phyloP scores from a whole-genome alignment of 2,888 invertebrate species.

The Fragum sueziense region DNA sequence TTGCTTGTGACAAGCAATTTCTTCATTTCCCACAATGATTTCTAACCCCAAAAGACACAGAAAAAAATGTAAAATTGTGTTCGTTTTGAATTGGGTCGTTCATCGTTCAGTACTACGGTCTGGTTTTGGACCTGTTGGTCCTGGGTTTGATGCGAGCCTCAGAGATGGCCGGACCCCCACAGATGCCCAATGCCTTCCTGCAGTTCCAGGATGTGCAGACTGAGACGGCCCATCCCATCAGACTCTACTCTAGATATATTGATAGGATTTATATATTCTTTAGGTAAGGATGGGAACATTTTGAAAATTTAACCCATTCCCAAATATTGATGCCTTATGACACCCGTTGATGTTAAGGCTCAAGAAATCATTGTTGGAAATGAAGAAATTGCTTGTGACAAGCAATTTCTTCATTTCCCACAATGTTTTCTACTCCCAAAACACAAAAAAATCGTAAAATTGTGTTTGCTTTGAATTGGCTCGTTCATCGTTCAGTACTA shows the following conservation, averaged over 20 bases:
- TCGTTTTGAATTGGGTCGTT: conserved; percentile 99
- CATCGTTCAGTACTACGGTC: conserved; percentile 98
- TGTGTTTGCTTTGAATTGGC: too few species aligned
- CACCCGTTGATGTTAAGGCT: too few species aligned
- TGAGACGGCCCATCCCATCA: conserved; percentile 97
- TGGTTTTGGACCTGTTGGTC: conserved; percentile 98
- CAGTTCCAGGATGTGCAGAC: conserved; percentile 97
- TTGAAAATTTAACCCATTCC: too few species aligned
- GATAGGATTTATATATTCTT: conserved; percentile 98
- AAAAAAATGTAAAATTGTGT: conserved; percentile 98
- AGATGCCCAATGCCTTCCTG: conserved; percentile 99
- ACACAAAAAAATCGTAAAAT: too few species aligned
- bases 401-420: not conserved
- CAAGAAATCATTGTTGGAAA: too few species aligned
- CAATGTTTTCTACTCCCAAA: too few species aligned
- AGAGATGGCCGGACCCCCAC: conserved; percentile 99
- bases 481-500: conserved; percentile 99
- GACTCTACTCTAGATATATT: conserved; percentile 97
- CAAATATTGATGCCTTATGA: too few species aligned
- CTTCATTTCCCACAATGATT: too few species aligned
- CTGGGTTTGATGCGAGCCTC: conserved; percentile 97
- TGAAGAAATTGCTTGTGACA: too few species aligned
- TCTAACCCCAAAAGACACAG: conserved; percentile 99
- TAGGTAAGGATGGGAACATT: conserved; percentile 85
- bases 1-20: not conserved